Conservation (phyloP, 2,113 vertebrate species). For the Peromyscus maniculatus region DNA sequence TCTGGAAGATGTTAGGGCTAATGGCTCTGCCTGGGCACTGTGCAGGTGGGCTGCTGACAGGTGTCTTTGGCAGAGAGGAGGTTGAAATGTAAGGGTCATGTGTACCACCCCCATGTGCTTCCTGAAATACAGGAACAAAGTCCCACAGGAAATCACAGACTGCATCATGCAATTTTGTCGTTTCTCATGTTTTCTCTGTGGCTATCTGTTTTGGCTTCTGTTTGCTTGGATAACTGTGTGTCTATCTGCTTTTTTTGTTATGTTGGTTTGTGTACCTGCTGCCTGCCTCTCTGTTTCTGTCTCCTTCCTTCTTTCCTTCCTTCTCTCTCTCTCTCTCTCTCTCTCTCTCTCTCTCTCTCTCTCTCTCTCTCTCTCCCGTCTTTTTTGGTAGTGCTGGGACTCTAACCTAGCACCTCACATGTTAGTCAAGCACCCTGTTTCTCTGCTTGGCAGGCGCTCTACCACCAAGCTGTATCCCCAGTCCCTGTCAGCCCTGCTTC, state of each 20-base stretch:
- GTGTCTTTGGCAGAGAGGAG: neutral
- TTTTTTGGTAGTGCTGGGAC: too few species aligned
- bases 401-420: neutral
- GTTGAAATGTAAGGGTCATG: neutral
- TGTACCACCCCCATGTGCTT: neutral
- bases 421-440: neutral
- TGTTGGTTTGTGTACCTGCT: neutral
- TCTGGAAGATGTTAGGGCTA: neutral
- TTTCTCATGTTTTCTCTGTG: neutral
- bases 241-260: neutral
- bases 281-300: neutral
- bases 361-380: neutral
- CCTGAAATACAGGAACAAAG: conserved; percentile 31
- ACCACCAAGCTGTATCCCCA: neutral
- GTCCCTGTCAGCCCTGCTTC: neutral
- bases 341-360: neutral
- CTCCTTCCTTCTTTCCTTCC: neutral
- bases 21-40: neutral
- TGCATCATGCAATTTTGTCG: neutral
- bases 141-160: neutral
- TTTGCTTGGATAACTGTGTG: neutral
- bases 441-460: neutral
- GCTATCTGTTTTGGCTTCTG: neutral
- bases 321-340: too few species aligned
- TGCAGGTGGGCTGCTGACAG: neutral